Evolutionary conservation across 1,140 invertebrate genomes (phyloP).

Genomic region (Cydia amplana): DNA sequence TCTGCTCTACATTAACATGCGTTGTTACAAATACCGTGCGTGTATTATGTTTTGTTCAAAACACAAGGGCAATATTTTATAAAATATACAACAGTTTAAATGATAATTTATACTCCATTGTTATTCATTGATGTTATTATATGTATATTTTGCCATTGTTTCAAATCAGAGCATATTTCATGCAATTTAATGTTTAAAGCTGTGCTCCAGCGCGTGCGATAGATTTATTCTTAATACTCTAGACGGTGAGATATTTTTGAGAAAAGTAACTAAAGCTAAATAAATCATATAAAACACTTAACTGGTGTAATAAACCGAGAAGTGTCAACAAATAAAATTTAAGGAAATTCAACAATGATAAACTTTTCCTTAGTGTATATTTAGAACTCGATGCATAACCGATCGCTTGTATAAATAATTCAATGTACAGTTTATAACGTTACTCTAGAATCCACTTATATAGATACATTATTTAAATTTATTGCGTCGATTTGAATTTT

Average conservation of each 20-base stretch:
- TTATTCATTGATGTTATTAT: conserved; percentile 80
- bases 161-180: conserved; percentile 79
- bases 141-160: conserved; percentile 80
- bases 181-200: conserved; percentile 74
- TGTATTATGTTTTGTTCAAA: conserved; percentile 63
- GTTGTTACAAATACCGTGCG: conserved; percentile 61
- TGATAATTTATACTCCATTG: conserved; percentile 79
- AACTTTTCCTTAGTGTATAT: conserved; percentile 17
- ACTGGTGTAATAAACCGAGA: not conserved
- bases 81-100: conserved; percentile 79
- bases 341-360: not conserved
- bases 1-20: conserved; percentile 38
- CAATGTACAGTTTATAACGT: conserved; percentile 31
- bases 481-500: conserved; percentile 60
- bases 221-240: conserved; percentile 33
- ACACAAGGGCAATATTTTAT: conserved; percentile 75
- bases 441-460: conserved; percentile 30
- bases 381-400: conserved; percentile 28
- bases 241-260: not conserved
- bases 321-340: not conserved
- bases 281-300: not conserved
- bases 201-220: conserved; percentile 46
- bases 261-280: not conserved
- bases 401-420: conserved; percentile 27
- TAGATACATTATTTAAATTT: conserved; percentile 54